Base-by-base conservation (phyloP, 1,140 invertebrate species). In the Gyrodactylus bullatarudis region DNA sequence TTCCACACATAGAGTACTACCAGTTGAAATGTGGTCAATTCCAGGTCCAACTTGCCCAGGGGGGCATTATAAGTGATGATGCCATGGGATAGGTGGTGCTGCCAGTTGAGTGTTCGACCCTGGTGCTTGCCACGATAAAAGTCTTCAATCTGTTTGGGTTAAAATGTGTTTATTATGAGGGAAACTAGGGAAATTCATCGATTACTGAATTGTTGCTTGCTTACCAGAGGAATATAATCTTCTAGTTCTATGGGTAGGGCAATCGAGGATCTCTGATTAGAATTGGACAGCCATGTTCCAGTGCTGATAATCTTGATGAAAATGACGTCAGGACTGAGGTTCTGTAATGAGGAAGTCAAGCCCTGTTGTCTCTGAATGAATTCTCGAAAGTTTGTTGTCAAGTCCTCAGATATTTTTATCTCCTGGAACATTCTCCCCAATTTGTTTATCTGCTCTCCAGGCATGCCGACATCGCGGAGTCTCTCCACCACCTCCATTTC, bases 401-500 rank as follows among this genome's bases (percentile, higher is more conserved):
- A 83, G 84, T 96, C 92, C 82, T 95, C 90, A 78, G 90, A 94
- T 20, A 96, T 89, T 85, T 98, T 97, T 75, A 98, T 91, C 80
- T 99, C 95, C 84, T 97, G 91, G 74, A 85, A 83, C 89, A 94
- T 94, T 77, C 91, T 83, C 8, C 89, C 91, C 76, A 99, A 81
- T 82, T 98, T 96, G 83, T 96, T 96, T 8, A 99, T 91, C 84
- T 92, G 96, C 81, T 99, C 95, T 0, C 93, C 92, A 1, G 95
- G 95, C 93, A 99, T 98, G 22, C 95, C 94, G 26, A 94, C 89
- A 83, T 85, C 83, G 77, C 83, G 78, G 76, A 87, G 77, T 85
- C 91, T 94, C 80, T 95, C 92, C 0, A 99, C 93, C 88, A 98
- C 96, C 80, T 93, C 93, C 82, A 98, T 93, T 82, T 99, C 95